Evolutionary conservation across 2,888 invertebrate species (phyloP), one percentile per base, ranked within the genome.

Genomic region (Andrena bicolor): DNA sequence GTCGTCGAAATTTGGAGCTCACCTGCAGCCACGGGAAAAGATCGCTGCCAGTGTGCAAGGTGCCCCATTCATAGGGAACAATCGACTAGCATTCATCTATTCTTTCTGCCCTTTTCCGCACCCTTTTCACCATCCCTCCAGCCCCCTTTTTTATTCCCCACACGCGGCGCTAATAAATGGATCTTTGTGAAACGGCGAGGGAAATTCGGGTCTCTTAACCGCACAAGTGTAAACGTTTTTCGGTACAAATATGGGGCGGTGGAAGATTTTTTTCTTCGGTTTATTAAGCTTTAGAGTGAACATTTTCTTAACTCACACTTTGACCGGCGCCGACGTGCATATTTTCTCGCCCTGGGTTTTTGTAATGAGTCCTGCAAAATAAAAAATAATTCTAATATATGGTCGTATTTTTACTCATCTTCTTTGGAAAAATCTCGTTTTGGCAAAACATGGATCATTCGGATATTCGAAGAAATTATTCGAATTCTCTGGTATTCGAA

Each of bases 11-110:
- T 76, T 71, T 82, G 53, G 64, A 48, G 66, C 72, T 75, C 76
- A 85, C 82, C 82, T 84, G 82, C 69, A 41, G 61, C 63, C 51
- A 51, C 20, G 32, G 26, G 26, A 74, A 56, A 74, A 41, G 66
- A 61, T 49, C n/a, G 65, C 16, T 53, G 74, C 10, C 28, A 68
- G 72, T 13, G 72, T 70, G 74, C 76, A 82, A 86, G 82, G 75
- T 82, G 77, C 32, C 41, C 76, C 69, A 79, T 86, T 81, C 85
- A 77, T 0, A 0, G 28, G 32, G 77, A 86, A 82, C 75, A 81
- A 81, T 86, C 72, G 78, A 5, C 76, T 80, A 78, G 78, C 78
- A 75, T 68, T 71, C 74, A 35, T 74, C 71, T 80, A 51, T 76
- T 80, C 74, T 84, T 69, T 23, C 60, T 48, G 26, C 28, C 63